Percentiles rank a stretch among this genome's conserved stretches.
Evolutionary conservation across 2,797 vertebrate species (phyloP).

Genomic region (Lacerta bilineata): DNA sequence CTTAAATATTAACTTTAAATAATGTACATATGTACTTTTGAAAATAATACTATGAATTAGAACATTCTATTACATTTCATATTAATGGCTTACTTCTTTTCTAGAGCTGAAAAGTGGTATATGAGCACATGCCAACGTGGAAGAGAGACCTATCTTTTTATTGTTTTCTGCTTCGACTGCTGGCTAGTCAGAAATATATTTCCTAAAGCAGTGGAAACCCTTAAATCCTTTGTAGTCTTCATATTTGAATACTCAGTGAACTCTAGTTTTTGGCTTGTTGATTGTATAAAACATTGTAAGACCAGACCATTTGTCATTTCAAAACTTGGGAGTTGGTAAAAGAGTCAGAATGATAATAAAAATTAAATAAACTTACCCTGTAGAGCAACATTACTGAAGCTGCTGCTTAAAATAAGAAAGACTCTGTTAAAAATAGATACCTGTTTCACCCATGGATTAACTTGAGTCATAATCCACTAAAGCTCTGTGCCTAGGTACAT

Average conservation of each 20-base stretch:
- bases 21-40: neutral
- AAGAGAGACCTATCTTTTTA: constrained; percentile 21
- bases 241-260: constrained; percentile 36
- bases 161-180: constrained; percentile 2
- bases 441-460: constrained; percentile 61
- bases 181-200: neutral
- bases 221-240: constrained; percentile 12
- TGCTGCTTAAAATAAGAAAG: constrained; percentile 39
- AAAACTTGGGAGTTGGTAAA: constrained; percentile 14
- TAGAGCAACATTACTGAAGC: constrained; percentile 23
- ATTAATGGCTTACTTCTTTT: neutral
- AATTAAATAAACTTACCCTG: neutral
- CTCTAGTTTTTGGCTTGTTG: neutral
- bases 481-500: constrained; percentile 48
- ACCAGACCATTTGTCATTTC: neutral
- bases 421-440: constrained; percentile 66
- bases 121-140: neutral
- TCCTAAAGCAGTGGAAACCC: constrained; percentile 20
- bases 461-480: constrained; percentile 64
- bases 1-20: constrained; percentile 16
- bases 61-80: constrained; percentile 9
- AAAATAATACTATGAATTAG: neutral
- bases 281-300: constrained; percentile 23
- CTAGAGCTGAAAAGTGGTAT: rapidly evolving
- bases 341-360: constrained; percentile 42